Percentiles rank a stretch among this genome's conserved stretches.
phyloP scores from a whole-genome alignment of 35 echinoderm and acorn worm species.

The Heliocidaris erythrogramma region DNA sequence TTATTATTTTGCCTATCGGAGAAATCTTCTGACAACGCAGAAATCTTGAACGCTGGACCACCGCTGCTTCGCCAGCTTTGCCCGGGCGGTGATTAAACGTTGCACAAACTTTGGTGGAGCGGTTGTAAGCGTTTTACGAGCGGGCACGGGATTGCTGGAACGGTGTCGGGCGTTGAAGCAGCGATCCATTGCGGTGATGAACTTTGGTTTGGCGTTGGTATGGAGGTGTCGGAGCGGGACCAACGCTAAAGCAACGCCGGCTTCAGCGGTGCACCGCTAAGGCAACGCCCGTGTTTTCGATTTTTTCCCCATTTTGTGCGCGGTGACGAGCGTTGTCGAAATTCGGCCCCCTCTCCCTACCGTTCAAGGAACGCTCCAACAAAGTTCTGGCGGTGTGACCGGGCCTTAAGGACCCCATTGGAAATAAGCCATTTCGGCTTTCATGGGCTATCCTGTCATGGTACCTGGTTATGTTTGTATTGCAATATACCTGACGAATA shows the following conservation, averaged over 20 bases:
- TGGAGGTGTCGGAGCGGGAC: slow-evolving; percentile 32
- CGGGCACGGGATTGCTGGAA: slow-evolving; percentile 28
- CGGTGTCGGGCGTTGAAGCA: slow-evolving; percentile 35
- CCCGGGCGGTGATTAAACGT: slow-evolving; percentile 41
- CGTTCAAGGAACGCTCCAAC: slow-evolving; percentile 11
- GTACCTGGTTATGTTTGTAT: no score
- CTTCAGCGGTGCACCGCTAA: slow-evolving; percentile 32
- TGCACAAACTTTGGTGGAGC: slow-evolving; percentile 29
- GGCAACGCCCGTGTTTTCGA: slow-evolving; percentile 38
- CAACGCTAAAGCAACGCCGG: slow-evolving; percentile 38
- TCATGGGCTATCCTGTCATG: no score
- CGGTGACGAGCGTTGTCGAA: slow-evolving; percentile 33
- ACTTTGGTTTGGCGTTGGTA: slow-evolving; percentile 38
- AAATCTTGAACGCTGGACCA: slow-evolving; percentile 34
- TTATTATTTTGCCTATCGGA: no score
- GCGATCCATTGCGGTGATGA: slow-evolving; percentile 33
- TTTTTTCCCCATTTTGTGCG: slow-evolving; percentile 14
- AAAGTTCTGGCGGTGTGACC: slow-evolving; percentile 9
- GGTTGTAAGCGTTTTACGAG: slow-evolving; percentile 30
- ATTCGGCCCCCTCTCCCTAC: slow-evolving; percentile 40
- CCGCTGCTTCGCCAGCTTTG: slow-evolving; percentile 35
- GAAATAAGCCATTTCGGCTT: no score
- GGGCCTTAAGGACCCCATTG: no score
- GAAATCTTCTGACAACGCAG: background rate
- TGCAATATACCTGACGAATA: no score